Evolutionary conservation across 1,140 invertebrate species (phyloP), one percentile per base, ranked within the genome.

Genomic region (Drosophila auraria): DNA sequence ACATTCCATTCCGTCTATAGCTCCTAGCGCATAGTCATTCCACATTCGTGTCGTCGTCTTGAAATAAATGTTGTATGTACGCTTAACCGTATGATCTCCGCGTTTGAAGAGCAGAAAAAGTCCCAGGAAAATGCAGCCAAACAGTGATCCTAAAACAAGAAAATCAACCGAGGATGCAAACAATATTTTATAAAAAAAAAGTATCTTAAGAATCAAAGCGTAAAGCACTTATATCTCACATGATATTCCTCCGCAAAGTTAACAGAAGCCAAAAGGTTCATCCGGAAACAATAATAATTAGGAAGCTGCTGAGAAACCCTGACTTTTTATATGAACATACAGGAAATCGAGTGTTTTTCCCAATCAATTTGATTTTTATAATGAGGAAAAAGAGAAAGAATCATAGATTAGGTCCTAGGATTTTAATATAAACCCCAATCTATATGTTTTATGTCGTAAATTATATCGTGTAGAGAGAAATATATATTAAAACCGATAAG

Each of bases 1-100:
- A 56, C 27, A 56, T 9, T 20, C 17, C 53, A 87, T 87, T 89
- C 81, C 84, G 80, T 83, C 83, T 79, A 54, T 74, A 68, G 69
- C 36, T 12, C 7, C 38, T 73, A 68, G 62, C 72, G 45, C 57
- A 45, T 80, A 71, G 78, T 71, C 58, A 60, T 71, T 76, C 57
- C 40, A 40, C 50, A 47, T 44, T 70, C 66, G 6, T 42, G 36
- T 33, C 11, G 40, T 42, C 65, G 58, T 69, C 65, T 61, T 61
- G 5, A n/a, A 40, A 40, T 57, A 40, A 23, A 57, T 20, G 20
- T 20, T 20, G 20, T 20, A 20, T 57, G 14, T 38, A 11, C 23
- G 54, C 7, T 15, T 9, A 40, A 23, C 1, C 36, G 14, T 11
- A 9, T 15, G n/a, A 44, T n/a, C 15, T 57, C 54, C 40, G 6